These are phyloP conservation scores for Pluvialis apricaria DNA, from an alignment of 2,113 vertebrate genomes.

Conservation along the genomic window DNA sequence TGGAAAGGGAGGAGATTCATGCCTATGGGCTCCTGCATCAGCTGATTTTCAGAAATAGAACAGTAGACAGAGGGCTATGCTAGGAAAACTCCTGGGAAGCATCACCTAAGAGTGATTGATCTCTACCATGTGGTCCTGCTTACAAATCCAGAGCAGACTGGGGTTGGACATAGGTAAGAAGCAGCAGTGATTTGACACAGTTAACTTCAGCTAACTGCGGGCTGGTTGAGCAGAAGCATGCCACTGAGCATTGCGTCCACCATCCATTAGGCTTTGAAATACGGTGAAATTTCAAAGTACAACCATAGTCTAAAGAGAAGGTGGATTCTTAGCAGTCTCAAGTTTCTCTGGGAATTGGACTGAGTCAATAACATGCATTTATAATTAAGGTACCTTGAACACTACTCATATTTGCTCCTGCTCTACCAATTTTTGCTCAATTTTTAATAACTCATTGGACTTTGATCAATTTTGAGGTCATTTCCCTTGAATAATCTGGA, in stretches of 20 bases:
- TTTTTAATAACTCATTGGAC: slow-evolving; percentile 53
- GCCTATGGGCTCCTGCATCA: background rate
- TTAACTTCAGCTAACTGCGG: background rate
- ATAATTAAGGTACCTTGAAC: slow-evolving; percentile 35
- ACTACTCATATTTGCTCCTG: slow-evolving; percentile 28
- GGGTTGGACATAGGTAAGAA: background rate
- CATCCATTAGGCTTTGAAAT: background rate
- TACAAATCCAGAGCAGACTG: background rate
- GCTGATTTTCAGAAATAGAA: background rate
- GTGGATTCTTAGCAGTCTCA: background rate
- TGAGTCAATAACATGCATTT: slow-evolving; percentile 37
- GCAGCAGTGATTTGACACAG: background rate
- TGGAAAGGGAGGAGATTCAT: background rate
- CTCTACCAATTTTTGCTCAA: slow-evolving; percentile 23
- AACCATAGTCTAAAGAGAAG: background rate
- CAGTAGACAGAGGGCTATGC: background rate
- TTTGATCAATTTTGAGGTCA: slow-evolving; percentile 46
- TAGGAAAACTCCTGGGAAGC: background rate
- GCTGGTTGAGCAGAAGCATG: background rate
- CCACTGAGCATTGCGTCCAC: background rate
- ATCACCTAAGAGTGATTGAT: background rate
- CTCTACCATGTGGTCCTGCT: background rate
- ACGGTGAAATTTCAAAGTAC: background rate
- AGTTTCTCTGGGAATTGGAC: background rate
- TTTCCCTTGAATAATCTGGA: slow-evolving; percentile 13